Evolutionary conservation across 2,113 vertebrate species (phyloP).

Genomic region (Hydropotes inermis): DNA sequence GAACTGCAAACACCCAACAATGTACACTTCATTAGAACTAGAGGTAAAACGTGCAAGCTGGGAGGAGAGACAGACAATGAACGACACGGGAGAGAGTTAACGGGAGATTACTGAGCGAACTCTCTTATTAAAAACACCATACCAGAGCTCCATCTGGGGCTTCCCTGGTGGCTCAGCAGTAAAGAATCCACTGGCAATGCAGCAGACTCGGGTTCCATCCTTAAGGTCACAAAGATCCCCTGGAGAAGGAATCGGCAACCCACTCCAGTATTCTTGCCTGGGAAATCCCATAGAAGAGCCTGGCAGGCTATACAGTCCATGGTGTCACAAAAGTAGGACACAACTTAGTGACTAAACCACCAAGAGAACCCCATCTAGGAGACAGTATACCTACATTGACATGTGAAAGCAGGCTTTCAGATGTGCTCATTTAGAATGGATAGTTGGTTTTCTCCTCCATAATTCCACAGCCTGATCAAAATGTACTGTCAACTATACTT

Average conservation of each 20-base stretch:
- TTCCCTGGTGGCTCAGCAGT: neutral
- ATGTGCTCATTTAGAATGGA: neutral
- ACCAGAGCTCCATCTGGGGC: neutral
- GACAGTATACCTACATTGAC: neutral
- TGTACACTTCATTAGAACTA: neutral
- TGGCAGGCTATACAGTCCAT: neutral
- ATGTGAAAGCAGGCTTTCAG: neutral
- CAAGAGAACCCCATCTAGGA: neutral
- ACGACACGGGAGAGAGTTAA: neutral
- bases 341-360: neutral
- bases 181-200: neutral
- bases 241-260: neutral
- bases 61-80: neutral
- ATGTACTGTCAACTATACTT: neutral
- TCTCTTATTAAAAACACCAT: neutral
- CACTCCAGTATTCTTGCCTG: neutral
- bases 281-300: neutral
- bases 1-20: neutral
- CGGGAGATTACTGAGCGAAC: neutral
- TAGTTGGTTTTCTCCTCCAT: neutral
- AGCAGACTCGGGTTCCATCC: neutral
- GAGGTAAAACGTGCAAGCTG: neutral
- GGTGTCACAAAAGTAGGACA: neutral
- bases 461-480: constrained; percentile 23
- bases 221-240: neutral